A percentile compares a stretch with the other conserved stretches of the same genome.
Evolutionary conservation across 2,797 vertebrate species (phyloP).

Genomic region (Pseudochromis fuscus): DNA sequence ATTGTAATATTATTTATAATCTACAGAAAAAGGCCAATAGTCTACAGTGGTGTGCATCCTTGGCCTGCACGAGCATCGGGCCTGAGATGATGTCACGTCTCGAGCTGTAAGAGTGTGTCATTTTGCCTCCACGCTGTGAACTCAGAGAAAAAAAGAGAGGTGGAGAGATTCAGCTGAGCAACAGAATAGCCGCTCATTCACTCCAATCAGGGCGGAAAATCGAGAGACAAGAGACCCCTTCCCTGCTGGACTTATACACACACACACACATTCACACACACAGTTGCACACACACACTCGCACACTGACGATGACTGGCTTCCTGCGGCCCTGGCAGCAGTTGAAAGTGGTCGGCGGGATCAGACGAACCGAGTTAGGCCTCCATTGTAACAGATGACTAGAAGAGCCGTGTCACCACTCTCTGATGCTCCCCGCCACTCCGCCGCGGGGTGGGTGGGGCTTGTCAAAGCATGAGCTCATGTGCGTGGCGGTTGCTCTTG

Average conservation of each 20-base stretch:
- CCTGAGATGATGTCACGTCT: constrained; percentile 74
- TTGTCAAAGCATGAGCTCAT: constrained; percentile 82
- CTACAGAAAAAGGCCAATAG: constrained; percentile 1
- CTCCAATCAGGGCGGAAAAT: constrained; percentile 99
- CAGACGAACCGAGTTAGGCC: constrained; percentile 60
- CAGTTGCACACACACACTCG: constrained; percentile 29
- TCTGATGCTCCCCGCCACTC: constrained; percentile 82
- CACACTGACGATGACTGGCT: constrained; percentile 74
- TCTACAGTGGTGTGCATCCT: constrained; percentile 25
- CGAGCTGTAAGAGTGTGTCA: constrained; percentile 43
- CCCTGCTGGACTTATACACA: constrained; percentile 70
- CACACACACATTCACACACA: constrained; percentile 18
- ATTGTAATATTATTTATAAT: not conserved
- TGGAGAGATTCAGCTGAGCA: constrained; percentile 86
- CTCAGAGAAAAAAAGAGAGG: constrained; percentile 51
- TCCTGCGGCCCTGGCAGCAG: constrained; percentile 83
- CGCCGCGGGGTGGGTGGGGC: constrained; percentile 71
- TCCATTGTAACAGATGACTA: constrained; percentile 85
- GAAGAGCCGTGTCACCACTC: constrained; percentile 80
- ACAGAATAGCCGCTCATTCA: constrained; percentile 89
- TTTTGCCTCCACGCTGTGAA: constrained; percentile 45
- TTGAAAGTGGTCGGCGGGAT: constrained; percentile 86
- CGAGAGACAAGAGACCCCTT: constrained; percentile 89
- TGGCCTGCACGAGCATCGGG: constrained; percentile 50
- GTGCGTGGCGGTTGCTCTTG: constrained; percentile 63